phyloP scores from a whole-genome alignment of 2,797 vertebrate genomes.

The Miichthys miiuy region DNA sequence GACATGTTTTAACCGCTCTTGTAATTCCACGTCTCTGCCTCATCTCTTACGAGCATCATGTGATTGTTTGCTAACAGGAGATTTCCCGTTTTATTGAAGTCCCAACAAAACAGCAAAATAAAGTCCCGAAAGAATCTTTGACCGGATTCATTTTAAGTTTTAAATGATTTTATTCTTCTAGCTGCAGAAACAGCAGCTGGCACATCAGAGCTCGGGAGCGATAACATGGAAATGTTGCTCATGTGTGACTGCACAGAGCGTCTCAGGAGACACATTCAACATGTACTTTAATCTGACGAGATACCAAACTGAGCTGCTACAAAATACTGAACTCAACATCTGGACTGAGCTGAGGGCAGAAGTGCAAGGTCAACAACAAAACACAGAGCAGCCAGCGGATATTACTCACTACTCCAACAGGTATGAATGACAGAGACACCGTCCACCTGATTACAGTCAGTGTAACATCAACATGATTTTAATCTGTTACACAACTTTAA shows the following conservation, averaged over 20 bases:
- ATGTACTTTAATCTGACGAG: neutral
- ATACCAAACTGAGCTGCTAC: neutral
- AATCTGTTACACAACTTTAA: too few relatives aligned
- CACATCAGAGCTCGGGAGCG: constrained; percentile 1
- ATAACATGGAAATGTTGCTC: constrained; percentile 18
- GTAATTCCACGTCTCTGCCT: too few relatives aligned
- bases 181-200: constrained; percentile 32
- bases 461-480: too few relatives aligned
- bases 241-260: neutral
- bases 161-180: constrained; percentile 15
- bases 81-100: neutral
- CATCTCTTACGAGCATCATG: neutral
- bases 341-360: neutral
- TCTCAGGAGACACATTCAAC: constrained; percentile 12
- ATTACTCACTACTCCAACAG: too few relatives aligned
- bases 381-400: too few relatives aligned
- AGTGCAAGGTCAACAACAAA: neutral
- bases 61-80: too few relatives aligned
- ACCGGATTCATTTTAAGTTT: neutral
- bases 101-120: constrained; percentile 2
- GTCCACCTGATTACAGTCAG: too few relatives aligned
- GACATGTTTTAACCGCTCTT: too few relatives aligned
- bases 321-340: neutral
- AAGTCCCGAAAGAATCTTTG: neutral
- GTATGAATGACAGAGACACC: too few relatives aligned